Percentiles rank a stretch among this genome's conserved stretches.
These are phyloP conservation scores for Ctenochaetus hawaiiensis DNA, from an alignment of 2,797 vertebrate species.

Conservation along the genomic window DNA sequence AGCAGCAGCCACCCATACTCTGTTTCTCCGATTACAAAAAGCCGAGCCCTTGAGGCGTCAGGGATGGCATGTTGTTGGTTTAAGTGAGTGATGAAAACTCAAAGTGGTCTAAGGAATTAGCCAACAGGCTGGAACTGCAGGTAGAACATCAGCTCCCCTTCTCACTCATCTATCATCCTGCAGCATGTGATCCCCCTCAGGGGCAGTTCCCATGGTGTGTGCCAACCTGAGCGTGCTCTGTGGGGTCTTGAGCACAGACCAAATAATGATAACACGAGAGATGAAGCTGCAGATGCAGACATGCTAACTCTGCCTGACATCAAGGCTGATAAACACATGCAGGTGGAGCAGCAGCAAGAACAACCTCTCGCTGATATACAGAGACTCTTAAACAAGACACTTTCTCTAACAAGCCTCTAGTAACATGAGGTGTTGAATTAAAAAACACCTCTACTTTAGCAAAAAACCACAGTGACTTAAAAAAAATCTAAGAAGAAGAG, in stretches of 20 bases:
- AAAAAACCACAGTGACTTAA: background rate
- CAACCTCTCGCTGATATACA: background rate
- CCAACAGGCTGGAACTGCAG: slow-evolving; percentile 80
- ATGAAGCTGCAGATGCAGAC: slow-evolving; percentile 75
- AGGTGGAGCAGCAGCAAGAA: slow-evolving; percentile 19
- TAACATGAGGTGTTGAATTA: background rate
- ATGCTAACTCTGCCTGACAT: slow-evolving; percentile 52
- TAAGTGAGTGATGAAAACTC: slow-evolving; percentile 81
- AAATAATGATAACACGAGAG: slow-evolving; percentile 57
- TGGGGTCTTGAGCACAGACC: slow-evolving; percentile 69
- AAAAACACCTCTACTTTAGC: background rate
- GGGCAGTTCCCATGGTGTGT: slow-evolving; percentile 85
- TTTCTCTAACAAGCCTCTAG: background rate
- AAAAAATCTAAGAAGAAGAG: background rate
- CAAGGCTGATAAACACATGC: slow-evolving; percentile 26
- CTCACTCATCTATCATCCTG: slow-evolving; percentile 66
- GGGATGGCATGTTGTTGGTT: slow-evolving; percentile 64
- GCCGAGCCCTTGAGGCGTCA: slow-evolving; percentile 68
- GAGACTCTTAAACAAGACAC: background rate
- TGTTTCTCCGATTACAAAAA: slow-evolving; percentile 67
- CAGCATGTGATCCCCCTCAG: slow-evolving; percentile 84
- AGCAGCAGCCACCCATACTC: slow-evolving; percentile 46
- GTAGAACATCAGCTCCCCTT: slow-evolving; percentile 67
- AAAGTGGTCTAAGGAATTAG: slow-evolving; percentile 85
- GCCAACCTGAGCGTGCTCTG: slow-evolving; percentile 76